Evolutionary conservation across 1,140 invertebrate species (phyloP), one percentile per base, ranked within the genome.

Genomic region (Scylla paramamosain): DNA sequence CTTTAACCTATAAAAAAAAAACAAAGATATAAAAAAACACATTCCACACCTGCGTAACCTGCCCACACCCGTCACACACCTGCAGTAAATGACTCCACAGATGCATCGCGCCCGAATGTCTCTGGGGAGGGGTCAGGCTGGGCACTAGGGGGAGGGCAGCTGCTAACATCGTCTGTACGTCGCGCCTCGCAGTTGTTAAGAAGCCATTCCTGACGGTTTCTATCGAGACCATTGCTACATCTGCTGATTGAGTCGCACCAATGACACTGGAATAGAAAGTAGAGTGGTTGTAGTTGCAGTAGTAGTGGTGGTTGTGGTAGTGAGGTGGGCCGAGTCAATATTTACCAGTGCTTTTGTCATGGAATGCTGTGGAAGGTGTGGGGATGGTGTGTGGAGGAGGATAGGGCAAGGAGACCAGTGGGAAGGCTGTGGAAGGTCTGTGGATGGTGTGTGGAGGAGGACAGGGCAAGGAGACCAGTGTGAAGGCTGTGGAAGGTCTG

Each of bases 151-250:
- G 91, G 29, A 25, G 97, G 97, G 96, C 98, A 98, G 20, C 96
- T 96, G 0, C 95, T 77, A 10, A 77, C 93, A 0, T 97, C 97
- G 8, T 96, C 97, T 16, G 98, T 96, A 94, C 97, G 97, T 1
- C 96, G 97, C 16, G 97, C 96, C 14, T 98, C 98, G 96, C 99
- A 99, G 28, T 98, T 97, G 96, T 98, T 98, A 0, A 98, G 97
- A 25, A 98, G 96, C 99, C 99, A 99, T 45, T 99, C 98, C 96
- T 99, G 99, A 29, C 98, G 97, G 86, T 98, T 97, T 84, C 99
- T 97, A 96, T 99, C 99, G 6, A 98, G 98, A n/a, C 99, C 99
- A 96, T 98, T 98, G 25, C 98, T 99, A 96, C 99, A 99, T 92
- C n/a, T 98, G 97, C 45, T 98, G 97, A 16, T 98, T 97, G 4